Evolutionary conservation across 2,888 invertebrate genomes (phyloP).

Genomic region (Patella ulyssiponensis): DNA sequence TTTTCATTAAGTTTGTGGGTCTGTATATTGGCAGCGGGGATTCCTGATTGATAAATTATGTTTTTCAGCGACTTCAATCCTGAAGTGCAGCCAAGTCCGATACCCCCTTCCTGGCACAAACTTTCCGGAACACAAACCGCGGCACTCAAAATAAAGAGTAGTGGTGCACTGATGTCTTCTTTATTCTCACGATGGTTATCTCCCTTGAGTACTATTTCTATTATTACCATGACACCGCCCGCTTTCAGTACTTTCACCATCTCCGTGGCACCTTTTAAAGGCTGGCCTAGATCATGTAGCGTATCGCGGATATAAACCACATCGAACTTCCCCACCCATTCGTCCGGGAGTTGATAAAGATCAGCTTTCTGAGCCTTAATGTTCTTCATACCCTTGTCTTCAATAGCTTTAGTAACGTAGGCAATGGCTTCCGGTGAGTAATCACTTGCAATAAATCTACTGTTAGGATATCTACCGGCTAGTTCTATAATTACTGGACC

Average conservation of each 20-base stretch:
- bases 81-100: neutral
- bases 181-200: neutral
- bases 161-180: neutral
- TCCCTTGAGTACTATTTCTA: constrained; percentile 1
- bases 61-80: neutral
- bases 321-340: neutral
- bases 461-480: neutral
- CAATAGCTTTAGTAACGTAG: neutral
- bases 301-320: neutral
- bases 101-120: neutral
- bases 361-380: too few species aligned
- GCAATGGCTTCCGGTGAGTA: neutral
- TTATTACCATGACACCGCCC: neutral
- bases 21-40: too few species aligned
- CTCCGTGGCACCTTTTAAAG: neutral
- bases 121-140: neutral
- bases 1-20: too few species aligned
- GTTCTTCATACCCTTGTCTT: neutral
- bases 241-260: neutral
- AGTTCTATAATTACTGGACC: neutral
- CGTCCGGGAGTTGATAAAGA: too few species aligned
- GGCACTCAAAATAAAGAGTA: neutral
- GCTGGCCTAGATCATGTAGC: neutral
- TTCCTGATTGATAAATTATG: too few species aligned
- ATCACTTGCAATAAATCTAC: neutral